Evolutionary conservation across 2,888 invertebrate species (phyloP).

Genomic region (Cacoxenus indagator): DNA sequence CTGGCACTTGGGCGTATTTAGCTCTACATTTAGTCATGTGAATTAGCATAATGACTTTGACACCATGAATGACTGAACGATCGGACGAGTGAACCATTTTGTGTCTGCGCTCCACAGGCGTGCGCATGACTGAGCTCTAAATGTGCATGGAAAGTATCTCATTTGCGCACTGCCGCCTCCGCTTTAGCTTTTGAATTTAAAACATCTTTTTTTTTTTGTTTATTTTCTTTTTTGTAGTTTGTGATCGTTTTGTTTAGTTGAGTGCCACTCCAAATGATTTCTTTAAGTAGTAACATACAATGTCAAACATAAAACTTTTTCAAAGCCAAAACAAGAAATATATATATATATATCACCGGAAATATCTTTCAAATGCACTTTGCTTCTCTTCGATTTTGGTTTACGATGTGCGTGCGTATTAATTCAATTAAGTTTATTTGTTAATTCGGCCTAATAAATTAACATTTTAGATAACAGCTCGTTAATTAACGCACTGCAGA

Average conservation of each 20-base stretch:
- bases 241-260: too few species aligned
- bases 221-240: too few species aligned
- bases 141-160: background rate
- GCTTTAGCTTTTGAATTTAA: too few species aligned
- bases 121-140: background rate
- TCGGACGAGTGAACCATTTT: background rate
- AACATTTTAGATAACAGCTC: background rate
- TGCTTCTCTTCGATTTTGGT: background rate
- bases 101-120: background rate
- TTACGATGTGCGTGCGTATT: background rate
- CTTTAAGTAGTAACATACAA: too few species aligned
- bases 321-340: too few species aligned
- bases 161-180: too few species aligned
- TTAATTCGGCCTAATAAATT: background rate
- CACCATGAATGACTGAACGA: conserved; percentile 9
- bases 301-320: too few species aligned
- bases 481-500: background rate
- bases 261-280: too few species aligned
- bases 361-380: background rate
- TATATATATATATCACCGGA: too few species aligned
- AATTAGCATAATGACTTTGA: conserved; percentile 52
- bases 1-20: conserved; percentile 47
- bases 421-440: background rate
- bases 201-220: too few species aligned
- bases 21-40: conserved; percentile 45